A percentile compares a stretch with the other conserved stretches of the same genome.
These are phyloP conservation scores for Emydocephalus ijimae DNA, from an alignment of 2,113 vertebrate species.

Conservation along the genomic window DNA sequence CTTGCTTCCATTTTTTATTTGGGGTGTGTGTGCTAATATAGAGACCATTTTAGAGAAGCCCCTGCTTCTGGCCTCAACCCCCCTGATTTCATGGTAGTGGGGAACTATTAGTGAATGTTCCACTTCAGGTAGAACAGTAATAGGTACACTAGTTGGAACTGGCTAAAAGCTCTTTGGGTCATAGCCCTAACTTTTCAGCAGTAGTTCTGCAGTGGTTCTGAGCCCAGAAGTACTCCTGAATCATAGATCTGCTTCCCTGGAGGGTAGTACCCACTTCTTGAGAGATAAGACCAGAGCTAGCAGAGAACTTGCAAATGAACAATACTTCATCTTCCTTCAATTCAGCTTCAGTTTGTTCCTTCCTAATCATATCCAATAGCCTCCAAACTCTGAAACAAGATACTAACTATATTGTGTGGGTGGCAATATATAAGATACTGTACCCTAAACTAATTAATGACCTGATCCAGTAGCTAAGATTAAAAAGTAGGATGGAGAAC, in stretches of 20 bases:
- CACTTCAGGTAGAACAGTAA: background rate
- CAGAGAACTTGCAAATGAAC: background rate
- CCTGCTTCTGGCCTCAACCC: background rate
- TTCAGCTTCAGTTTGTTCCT: background rate
- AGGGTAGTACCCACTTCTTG: background rate
- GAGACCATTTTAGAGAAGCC: background rate
- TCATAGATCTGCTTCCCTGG: background rate
- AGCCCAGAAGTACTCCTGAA: background rate
- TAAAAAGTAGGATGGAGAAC: background rate
- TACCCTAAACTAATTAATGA: background rate
- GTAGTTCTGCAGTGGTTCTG: background rate
- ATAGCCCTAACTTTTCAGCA: background rate
- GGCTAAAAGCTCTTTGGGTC: background rate
- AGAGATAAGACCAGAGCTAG: background rate
- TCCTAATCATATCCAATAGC: background rate
- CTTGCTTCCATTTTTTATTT: background rate
- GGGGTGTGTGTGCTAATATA: background rate
- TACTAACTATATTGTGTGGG: background rate
- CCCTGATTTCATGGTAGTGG: background rate
- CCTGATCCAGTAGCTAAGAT: background rate
- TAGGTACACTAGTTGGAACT: background rate
- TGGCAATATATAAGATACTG: background rate
- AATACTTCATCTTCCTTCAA: background rate
- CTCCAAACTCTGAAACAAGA: background rate
- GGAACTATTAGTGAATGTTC: background rate